Conservation (phyloP, 2,113 vertebrate species). For the Nyctibius bracteatus region DNA sequence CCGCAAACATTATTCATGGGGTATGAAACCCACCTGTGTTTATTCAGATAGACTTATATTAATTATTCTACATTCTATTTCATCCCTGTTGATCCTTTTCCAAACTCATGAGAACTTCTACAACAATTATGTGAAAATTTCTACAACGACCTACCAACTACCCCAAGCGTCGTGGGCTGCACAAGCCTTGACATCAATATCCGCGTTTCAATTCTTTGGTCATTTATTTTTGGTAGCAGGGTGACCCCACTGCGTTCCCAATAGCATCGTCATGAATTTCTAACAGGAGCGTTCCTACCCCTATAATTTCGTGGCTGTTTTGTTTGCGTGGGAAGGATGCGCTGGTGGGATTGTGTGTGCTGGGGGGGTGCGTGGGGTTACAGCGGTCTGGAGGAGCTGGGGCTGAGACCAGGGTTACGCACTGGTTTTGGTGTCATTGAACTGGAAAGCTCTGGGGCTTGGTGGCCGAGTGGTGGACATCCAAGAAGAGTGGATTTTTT, state of each 20-base stretch:
- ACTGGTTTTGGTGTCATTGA: background rate
- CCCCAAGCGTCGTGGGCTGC: background rate
- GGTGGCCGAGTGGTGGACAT: background rate
- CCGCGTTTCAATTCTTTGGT: rapidly evolving
- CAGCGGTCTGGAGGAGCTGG: background rate
- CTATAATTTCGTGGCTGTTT: rapidly evolving
- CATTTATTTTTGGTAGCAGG: background rate
- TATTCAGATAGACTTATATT: too few species aligned
- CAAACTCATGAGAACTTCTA: too few species aligned
- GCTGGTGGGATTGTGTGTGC: rapidly evolving
- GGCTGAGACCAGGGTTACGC: background rate
- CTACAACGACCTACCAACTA: background rate
- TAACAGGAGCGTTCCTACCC: rapidly evolving
- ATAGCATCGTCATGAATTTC: too few species aligned
- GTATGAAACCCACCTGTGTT: too few species aligned
- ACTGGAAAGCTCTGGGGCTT: background rate
- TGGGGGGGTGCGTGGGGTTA: background rate
- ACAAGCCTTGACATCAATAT: background rate
- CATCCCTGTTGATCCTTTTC: too few species aligned
- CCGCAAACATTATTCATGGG: too few species aligned
- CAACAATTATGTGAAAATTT: too few species aligned
- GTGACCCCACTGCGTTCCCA: background rate
- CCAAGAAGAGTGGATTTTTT: background rate
- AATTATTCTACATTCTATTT: too few species aligned
- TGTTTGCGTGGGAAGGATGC: background rate